These are phyloP conservation scores for Ichneumoninae sp. DNA, from an alignment of 2,888 invertebrate species.

Conservation along the genomic window DNA sequence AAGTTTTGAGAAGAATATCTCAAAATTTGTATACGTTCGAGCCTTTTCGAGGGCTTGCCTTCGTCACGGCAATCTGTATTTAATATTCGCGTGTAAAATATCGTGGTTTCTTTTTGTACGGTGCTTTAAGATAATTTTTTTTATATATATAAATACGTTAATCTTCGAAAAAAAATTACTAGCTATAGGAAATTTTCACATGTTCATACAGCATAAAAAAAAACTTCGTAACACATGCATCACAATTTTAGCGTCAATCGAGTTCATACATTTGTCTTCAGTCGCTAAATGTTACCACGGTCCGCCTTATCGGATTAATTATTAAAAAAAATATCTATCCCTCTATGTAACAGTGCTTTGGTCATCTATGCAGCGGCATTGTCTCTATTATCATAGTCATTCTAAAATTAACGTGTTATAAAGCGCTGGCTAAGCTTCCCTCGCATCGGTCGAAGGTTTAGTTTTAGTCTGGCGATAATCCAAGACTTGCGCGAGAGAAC, in stretches of 20 bases:
- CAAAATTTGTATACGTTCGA: constrained; percentile 14
- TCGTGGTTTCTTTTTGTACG: constrained; percentile 15
- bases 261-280: neutral
- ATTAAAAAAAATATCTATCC: neutral
- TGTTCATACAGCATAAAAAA: neutral
- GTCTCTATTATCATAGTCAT: constrained; percentile 74
- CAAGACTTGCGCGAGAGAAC: constrained; percentile 77
- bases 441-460: constrained; percentile 46
- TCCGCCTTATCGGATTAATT: neutral
- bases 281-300: neutral
- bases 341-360: neutral
- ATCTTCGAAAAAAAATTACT: neutral
- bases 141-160: neutral
- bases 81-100: constrained; percentile 34
- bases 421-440: constrained; percentile 68
- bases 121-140: constrained; percentile 12
- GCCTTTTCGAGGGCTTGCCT: neutral
- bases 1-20: neutral
- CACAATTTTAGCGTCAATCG: neutral
- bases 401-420: constrained; percentile 78
- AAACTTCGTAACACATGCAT: neutral
- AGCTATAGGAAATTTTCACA: neutral
- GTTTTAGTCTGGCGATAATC: constrained; percentile 76
- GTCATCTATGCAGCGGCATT: constrained; percentile 27
- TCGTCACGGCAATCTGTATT: constrained; percentile 5